These are phyloP conservation scores for Embidobia sp. DNA, from an alignment of 2,888 invertebrate genomes.

Conservation along the genomic window DNA sequence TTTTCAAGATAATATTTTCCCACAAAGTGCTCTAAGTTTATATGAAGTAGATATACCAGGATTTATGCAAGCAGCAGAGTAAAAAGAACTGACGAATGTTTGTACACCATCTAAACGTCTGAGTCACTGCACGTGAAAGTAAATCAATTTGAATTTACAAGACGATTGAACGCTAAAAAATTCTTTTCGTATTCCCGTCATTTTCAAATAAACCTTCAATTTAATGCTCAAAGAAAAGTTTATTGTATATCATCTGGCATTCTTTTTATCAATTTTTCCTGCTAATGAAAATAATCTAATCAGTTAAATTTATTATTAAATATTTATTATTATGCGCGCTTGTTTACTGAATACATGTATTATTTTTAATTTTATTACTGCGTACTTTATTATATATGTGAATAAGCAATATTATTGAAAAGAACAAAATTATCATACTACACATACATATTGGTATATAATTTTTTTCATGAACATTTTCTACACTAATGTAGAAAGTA, in stretches of 20 bases:
- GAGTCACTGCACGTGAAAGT: slow-evolving; percentile 5
- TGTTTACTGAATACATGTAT: too few species aligned
- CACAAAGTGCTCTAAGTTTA: slow-evolving; percentile 1
- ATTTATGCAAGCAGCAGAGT: neutral
- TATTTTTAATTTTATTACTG: too few species aligned
- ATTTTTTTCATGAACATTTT: too few species aligned
- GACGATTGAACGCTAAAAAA: slow-evolving; percentile 10
- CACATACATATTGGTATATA: too few species aligned
- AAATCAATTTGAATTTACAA: slow-evolving; percentile 15
- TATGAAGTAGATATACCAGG: neutral
- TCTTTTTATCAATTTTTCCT: neutral
- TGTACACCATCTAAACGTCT: neutral
- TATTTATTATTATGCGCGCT: too few species aligned
- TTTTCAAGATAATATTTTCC: slow-evolving; percentile 5
- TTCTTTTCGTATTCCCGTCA: neutral
- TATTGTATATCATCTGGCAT: slow-evolving; percentile 1
- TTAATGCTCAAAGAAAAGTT: slow-evolving; percentile 13
- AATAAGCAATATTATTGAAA: too few species aligned
- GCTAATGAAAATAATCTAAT: neutral
- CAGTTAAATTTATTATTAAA: too few species aligned
- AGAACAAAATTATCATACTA: too few species aligned
- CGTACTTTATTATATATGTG: too few species aligned
- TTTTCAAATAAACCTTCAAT: slow-evolving; percentile 2
- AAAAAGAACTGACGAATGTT: slow-evolving; percentile 14
- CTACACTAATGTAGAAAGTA: too few species aligned